phyloP scores from a whole-genome alignment of 2,797 vertebrate species.

The Chaetodon trifasciatus region DNA sequence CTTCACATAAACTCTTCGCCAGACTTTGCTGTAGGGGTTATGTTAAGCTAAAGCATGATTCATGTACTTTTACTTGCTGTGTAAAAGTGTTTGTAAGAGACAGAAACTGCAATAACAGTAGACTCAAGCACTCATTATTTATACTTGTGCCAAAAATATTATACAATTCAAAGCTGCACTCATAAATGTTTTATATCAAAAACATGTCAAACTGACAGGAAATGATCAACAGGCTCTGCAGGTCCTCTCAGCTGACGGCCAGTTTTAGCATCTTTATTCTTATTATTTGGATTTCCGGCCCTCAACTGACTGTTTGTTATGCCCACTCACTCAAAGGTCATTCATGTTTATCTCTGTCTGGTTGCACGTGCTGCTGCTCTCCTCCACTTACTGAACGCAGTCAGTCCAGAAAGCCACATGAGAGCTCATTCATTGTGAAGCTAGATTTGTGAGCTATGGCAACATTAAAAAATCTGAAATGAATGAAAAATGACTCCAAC shows the following conservation, averaged over 20 bases:
- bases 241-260: neutral
- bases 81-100: neutral
- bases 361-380: neutral
- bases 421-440: neutral
- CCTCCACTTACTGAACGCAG: neutral
- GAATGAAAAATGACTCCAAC: too few species aligned
- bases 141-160: neutral
- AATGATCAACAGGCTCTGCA: neutral
- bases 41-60: conserved; percentile 20
- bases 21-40: conserved; percentile 28
- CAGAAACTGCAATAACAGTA: neutral
- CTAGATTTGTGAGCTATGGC: neutral
- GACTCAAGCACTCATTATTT: neutral
- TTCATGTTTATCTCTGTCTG: too few species aligned
- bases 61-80: conserved; percentile 31
- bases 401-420: neutral
- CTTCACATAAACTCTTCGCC: conserved; percentile 41
- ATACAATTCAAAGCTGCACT: neutral
- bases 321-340: too few species aligned
- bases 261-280: neutral
- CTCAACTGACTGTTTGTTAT: too few species aligned
- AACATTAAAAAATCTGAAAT: too few species aligned
- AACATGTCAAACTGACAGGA: neutral
- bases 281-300: neutral
- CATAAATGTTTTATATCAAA: neutral